Conservation (phyloP, 2,888 invertebrate species). For the Cryptosula pallasiana region DNA sequence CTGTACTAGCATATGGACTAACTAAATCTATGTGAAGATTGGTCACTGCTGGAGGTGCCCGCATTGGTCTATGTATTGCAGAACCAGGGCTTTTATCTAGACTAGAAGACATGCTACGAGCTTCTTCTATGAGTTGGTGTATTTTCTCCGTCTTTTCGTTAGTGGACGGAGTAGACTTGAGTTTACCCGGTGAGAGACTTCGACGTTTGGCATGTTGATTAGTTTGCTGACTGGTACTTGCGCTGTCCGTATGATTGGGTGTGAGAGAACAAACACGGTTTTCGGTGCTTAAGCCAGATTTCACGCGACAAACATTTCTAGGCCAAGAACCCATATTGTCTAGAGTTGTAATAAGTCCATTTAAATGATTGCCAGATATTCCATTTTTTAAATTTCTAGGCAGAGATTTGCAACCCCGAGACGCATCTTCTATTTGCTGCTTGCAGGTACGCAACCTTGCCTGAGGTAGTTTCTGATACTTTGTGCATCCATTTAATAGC, state of each 20-base stretch:
- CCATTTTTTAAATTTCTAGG: conserved; percentile 9
- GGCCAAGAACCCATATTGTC: conserved; percentile 23
- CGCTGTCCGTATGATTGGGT: too few species aligned
- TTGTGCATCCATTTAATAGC: conserved; percentile 16
- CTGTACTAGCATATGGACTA: conserved; percentile 5
- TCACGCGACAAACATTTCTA: neutral
- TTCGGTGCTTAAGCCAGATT: neutral
- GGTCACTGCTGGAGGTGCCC: too few species aligned
- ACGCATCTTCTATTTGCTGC: neutral
- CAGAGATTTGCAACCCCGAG: conserved; percentile 1
- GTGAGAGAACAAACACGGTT: too few species aligned
- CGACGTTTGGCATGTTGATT: neutral
- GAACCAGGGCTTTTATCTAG: neutral
- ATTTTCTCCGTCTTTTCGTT: conserved; percentile 19
- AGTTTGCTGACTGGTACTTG: neutral
- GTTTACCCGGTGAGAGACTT: conserved; percentile 9
- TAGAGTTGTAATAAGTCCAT: neutral
- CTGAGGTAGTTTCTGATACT: conserved; percentile 1
- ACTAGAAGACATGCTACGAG: conserved; percentile 20
- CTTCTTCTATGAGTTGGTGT: conserved; percentile 21
- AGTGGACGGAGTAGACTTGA: neutral
- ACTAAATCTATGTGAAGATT: neutral
- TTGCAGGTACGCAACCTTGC: too few species aligned
- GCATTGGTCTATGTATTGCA: too few species aligned
- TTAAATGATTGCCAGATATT: neutral